Conservation (phyloP, 2,888 invertebrate genomes). For the Syrphus vitripennis region DNA sequence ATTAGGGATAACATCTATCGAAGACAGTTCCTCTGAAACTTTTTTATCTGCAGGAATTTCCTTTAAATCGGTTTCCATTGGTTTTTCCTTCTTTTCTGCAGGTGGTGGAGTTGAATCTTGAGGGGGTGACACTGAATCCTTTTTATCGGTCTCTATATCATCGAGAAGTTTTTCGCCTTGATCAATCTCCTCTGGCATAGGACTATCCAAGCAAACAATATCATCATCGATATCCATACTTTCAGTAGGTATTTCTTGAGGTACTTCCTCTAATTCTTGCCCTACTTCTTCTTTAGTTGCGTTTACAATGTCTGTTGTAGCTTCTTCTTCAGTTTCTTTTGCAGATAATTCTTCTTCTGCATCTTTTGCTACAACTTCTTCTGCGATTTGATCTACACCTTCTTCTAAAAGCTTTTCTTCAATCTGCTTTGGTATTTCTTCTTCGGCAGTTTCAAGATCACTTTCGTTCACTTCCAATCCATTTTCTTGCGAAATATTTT, state of each 20-base stretch:
- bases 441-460: constrained; percentile 14
- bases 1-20: neutral
- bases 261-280: neutral
- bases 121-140: neutral
- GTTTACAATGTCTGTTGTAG: neutral
- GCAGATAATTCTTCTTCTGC: neutral
- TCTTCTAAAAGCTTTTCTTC: neutral
- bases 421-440: neutral
- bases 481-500: neutral
- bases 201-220: constrained; percentile 43
- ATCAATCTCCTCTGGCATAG: neutral
- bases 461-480: neutral
- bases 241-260: neutral
- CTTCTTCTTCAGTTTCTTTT: neutral
- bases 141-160: neutral
- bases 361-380: neutral
- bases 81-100: neutral
- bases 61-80: neutral
- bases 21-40: neutral
- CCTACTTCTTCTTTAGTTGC: neutral
- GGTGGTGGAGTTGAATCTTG: neutral
- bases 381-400: neutral
- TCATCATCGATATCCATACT: constrained; percentile 50
- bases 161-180: neutral
- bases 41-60: neutral